Evolutionary conservation across 2,888 invertebrate species (phyloP).

Genomic region (Stenotaenia linearis): DNA sequence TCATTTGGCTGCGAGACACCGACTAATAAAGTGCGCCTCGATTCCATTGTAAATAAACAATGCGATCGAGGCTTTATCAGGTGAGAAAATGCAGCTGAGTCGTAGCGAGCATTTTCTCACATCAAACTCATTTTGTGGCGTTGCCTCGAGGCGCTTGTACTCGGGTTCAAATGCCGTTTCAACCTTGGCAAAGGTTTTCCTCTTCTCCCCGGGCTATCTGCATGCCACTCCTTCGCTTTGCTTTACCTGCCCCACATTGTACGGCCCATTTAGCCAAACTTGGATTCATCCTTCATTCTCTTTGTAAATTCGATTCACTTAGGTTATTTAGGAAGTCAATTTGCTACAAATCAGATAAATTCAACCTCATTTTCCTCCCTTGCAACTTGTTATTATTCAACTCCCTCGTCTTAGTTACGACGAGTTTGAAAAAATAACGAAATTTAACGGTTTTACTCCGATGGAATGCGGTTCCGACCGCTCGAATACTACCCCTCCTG

Average conservation of each 20-base stretch:
- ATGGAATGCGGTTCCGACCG: neutral
- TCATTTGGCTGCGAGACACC: no score
- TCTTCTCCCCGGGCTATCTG: neutral
- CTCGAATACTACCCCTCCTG: neutral
- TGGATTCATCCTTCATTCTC: no score
- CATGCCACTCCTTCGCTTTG: neutral
- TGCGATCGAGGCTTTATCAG: neutral
- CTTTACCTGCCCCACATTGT: neutral
- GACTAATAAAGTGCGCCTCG: no score
- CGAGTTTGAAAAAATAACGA: neutral
- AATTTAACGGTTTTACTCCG: neutral
- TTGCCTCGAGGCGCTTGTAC: neutral
- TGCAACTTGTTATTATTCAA: no score
- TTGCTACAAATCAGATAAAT: neutral
- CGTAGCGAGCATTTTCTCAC: neutral
- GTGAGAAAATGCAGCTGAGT: neutral
- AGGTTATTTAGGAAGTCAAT: neutral
- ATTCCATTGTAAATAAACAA: neutral
- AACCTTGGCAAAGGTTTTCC: neutral
- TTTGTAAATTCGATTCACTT: neutral
- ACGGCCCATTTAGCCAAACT: no score
- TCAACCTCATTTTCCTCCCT: neutral
- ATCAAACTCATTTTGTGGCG: neutral
- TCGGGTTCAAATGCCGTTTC: neutral
- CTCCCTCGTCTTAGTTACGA: neutral